Evolutionary conservation across 2,113 vertebrate species (phyloP), one percentile per base, ranked within the genome.

Genomic region (Probosciger aterrimus): DNA sequence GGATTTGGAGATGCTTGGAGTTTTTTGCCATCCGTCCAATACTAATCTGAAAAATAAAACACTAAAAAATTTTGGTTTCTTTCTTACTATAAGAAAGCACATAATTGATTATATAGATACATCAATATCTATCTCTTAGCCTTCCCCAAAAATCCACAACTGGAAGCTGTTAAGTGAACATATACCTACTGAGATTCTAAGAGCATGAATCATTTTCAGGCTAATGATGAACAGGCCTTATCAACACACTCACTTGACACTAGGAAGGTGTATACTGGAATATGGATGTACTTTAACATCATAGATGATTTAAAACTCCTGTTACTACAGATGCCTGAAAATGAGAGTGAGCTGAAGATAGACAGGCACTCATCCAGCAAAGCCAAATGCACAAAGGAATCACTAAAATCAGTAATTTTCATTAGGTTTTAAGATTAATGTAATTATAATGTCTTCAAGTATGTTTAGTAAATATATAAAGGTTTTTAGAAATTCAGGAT

Each of bases 241-340:
- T 17, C 7, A 33, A 50, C 25, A 28, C 20, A 5, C 27, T 25
- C 5, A 4, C n/a, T 4, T 49, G 50, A 37, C 49, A 53, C 8
- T 41, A 41, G n/a, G n/a, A 63, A 52, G 3, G 20, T 8, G 15
- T 2, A 9, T 1, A 0, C 0, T 35, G 62, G 39, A 84, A 62
- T 57, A 30, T 4, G 53, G 67, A 24, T 37, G 17, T 30, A 19
- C n/a, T 81, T 33, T 18, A 64, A 76, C 35, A n/a, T 3, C 24
- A 52, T 2, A 14, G 62, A 55, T 28, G 53, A 20, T 79, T 31
- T 44, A 11, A 71, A 71, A 55, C 12, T 27, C 12, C 33, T 28
- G 33, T 49, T 46, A 4, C 15, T 43, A 46, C 30, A 57, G 35
- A 47, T 75, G 9, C 30, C 55, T 82, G 77, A 31, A 83, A 86